phyloP scores from a whole-genome alignment of 2,113 vertebrate genomes.

The Lasiurus cinereus region DNA sequence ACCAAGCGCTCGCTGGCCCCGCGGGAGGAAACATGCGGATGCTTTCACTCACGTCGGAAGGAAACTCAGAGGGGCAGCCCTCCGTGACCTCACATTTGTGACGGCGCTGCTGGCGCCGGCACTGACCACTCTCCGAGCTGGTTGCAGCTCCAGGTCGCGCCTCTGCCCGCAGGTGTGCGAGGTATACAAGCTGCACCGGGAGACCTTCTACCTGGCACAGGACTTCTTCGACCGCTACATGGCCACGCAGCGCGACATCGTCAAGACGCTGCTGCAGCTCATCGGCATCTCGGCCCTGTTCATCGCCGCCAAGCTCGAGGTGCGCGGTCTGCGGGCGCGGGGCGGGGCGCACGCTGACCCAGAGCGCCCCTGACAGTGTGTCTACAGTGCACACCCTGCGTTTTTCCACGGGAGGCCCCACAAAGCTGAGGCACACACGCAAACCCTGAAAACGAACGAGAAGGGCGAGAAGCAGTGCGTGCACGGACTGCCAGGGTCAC shows the following conservation, averaged over 20 bases:
- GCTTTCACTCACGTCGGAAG: too few species aligned
- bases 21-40: neutral
- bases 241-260: slow-evolving; percentile 94
- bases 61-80: too few species aligned
- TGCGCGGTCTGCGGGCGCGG: slow-evolving; percentile 68
- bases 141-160: neutral
- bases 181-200: slow-evolving; percentile 96
- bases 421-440: neutral
- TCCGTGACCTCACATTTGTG: neutral
- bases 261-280: slow-evolving; percentile 95
- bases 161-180: slow-evolving; percentile 92
- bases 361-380: neutral
- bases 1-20: neutral
- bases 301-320: slow-evolving; percentile 98
- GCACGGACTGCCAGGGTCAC: neutral
- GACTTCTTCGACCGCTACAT: slow-evolving; percentile 99
- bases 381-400: neutral
- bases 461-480: neutral
- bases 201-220: slow-evolving; percentile 97
- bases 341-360: neutral
- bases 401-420: neutral
- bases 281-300: slow-evolving; percentile 97
- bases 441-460: neutral
- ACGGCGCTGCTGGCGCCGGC: neutral
- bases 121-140: too few species aligned